Base-by-base conservation (phyloP, 2,113 vertebrate genomes). In the Nannospalax galili region DNA sequence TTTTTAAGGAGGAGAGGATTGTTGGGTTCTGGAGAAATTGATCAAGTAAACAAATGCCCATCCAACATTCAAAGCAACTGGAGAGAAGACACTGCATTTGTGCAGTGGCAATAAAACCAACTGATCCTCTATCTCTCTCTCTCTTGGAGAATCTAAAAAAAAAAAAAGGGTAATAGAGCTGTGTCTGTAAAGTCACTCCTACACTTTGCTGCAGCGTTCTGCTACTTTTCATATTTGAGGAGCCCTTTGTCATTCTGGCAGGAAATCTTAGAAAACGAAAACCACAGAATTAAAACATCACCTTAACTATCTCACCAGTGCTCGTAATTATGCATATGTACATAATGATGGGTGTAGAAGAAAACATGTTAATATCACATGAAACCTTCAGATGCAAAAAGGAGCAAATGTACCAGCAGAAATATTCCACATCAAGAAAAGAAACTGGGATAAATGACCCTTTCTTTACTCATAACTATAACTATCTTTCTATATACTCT, bases 261-360 rank as follows among this genome's bases (percentile, higher is more conserved):
- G 26, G 19, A 87, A 65, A n/a, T 86, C n/a, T n/a, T 88, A 22
- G 32, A 74, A 92, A 86, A 74, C 78, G 0, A 52, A 95, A 91
- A 89, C 24, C 1, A 22, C 12, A 90, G 81, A 94, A 79, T 2
- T 24, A 81, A 79, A 62, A 26, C 16, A 40, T 96, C 65, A 79
- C 32, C 24, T 82, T 88, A 80, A 62, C 7, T 69, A 64, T 81
- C 62, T 89, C 6, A 92, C 6, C 37, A 70, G 30, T 84, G 8
- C 35, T 88, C 32, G 37, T 88, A 94, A 60, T 88, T 86, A 84
- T 45, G n/a, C 16, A 67, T 17, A 58, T 90, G 5, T 24, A 74
- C 26, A 0, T 35, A 80, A 56, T 24, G 8, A 15, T 42, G 56
- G 20, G 60, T 40, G 70, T 1, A 62, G 37, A 91, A 85, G 10